phyloP scores from a whole-genome alignment of 1,140 invertebrate genomes.

The Cherax destructor region DNA sequence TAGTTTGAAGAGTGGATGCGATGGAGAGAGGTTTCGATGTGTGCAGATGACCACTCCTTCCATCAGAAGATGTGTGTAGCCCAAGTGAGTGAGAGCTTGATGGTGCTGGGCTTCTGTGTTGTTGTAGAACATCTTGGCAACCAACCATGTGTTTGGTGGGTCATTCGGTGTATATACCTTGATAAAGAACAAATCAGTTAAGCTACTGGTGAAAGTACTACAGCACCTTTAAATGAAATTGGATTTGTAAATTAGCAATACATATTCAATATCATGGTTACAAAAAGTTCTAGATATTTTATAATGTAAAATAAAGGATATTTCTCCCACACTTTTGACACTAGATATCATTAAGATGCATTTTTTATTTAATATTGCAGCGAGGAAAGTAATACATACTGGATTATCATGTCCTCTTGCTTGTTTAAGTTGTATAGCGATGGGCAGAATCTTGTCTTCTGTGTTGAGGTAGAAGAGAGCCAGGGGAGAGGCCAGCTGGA shows the following conservation, averaged over 20 bases:
- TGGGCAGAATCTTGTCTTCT: constrained; percentile 75
- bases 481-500: constrained; percentile 77
- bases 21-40: constrained; percentile 76
- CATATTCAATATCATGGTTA: no score
- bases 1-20: constrained; percentile 77
- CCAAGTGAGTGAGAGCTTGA: constrained; percentile 77
- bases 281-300: no score
- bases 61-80: constrained; percentile 77
- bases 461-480: constrained; percentile 77
- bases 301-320: no score
- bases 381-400: constrained; percentile 74
- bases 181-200: neutral
- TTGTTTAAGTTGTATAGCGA: constrained; percentile 78
- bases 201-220: neutral
- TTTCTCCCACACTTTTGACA: no score
- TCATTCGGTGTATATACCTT: constrained; percentile 77
- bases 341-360: no score
- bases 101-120: constrained; percentile 77
- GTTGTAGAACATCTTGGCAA: constrained; percentile 79
- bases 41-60: constrained; percentile 76
- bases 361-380: no score
- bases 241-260: neutral
- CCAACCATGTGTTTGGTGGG: constrained; percentile 76
- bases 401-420: constrained; percentile 76
- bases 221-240: neutral